phyloP scores from a whole-genome alignment of 2,888 invertebrate species.

The Rhabditoides inermis region DNA sequence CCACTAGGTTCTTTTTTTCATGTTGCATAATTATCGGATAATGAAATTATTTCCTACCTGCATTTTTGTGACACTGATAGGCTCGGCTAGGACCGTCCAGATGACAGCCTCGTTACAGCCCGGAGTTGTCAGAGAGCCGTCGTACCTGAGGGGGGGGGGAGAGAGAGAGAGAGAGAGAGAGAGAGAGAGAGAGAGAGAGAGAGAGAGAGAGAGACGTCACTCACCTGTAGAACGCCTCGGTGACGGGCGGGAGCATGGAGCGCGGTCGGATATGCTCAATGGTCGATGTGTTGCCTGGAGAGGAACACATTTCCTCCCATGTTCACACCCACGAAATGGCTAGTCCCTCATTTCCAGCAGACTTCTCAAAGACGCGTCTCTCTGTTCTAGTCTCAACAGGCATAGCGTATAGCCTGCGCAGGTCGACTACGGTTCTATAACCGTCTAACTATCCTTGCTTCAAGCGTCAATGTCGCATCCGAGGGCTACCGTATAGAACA shows the following conservation, averaged over 20 bases:
- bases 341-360: too few relatives aligned
- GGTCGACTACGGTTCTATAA: too few relatives aligned
- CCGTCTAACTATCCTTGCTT: too few relatives aligned
- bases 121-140: conserved; percentile 51
- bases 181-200: too few relatives aligned
- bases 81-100: conserved; percentile 50
- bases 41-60: conserved; percentile 14
- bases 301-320: not conserved
- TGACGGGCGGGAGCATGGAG: not conserved
- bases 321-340: too few relatives aligned
- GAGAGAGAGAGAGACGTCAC: too few relatives aligned
- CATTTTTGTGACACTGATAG: conserved; percentile 34
- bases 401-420: too few relatives aligned
- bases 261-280: conserved; percentile 5
- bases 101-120: conserved; percentile 46
- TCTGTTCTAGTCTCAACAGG: too few relatives aligned
- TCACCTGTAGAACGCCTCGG: conserved; percentile 9
- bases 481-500: too few relatives aligned
- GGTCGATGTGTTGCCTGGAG: not conserved
- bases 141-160: conserved; percentile 32
- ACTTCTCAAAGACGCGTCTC: too few relatives aligned
- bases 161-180: too few relatives aligned
- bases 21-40: not conserved
- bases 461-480: too few relatives aligned
- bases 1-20: not conserved